Conservation (phyloP, 2,113 vertebrate species). For the Hippocampus mohnikei region DNA sequence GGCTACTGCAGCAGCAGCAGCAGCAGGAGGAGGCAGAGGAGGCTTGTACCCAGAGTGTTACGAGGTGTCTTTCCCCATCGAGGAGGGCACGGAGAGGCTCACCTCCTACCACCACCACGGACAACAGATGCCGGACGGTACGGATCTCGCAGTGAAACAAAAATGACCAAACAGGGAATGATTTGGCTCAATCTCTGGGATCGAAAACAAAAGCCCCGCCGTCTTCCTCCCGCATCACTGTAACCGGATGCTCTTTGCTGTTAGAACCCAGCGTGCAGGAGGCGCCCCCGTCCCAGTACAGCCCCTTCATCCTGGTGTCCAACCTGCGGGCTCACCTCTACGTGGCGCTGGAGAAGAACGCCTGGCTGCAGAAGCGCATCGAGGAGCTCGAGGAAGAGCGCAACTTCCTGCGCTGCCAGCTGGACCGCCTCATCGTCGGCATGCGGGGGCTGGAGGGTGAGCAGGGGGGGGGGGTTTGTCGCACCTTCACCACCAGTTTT, state of each 20-base stretch:
- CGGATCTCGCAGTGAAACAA: slow-evolving; percentile 15
- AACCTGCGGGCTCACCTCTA: slow-evolving; percentile 82
- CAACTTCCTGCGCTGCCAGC: slow-evolving; percentile 84
- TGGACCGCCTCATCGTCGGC: slow-evolving; percentile 82
- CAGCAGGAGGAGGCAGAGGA: slow-evolving; percentile 26
- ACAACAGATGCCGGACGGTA: slow-evolving; percentile 62
- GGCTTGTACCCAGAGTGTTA: slow-evolving; percentile 71
- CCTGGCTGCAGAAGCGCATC: slow-evolving; percentile 85
- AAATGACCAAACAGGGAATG: too few relatives aligned
- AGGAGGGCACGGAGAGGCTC: slow-evolving; percentile 64
- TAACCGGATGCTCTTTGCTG: too few relatives aligned
- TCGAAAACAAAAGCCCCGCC: too few relatives aligned
- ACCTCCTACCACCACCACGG: slow-evolving; percentile 63
- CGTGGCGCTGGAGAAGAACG: slow-evolving; percentile 84
- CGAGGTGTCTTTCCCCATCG: slow-evolving; percentile 77
- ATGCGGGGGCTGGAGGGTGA: slow-evolving; percentile 70
- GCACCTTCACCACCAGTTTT: too few relatives aligned
- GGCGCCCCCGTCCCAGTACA: slow-evolving; percentile 60
- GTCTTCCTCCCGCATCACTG: too few relatives aligned
- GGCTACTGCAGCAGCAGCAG: slow-evolving; percentile 16
- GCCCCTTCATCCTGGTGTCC: slow-evolving; percentile 75
- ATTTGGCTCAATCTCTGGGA: too few relatives aligned
- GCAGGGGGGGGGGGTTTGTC: background rate
- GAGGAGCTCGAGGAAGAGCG: slow-evolving; percentile 87
- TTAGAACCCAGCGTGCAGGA: slow-evolving; percentile 51